Percentiles rank a stretch among this genome's conserved stretches.
phyloP scores from a whole-genome alignment of 53 echinoderm and acorn worm species.

The Henricia sp. region DNA sequence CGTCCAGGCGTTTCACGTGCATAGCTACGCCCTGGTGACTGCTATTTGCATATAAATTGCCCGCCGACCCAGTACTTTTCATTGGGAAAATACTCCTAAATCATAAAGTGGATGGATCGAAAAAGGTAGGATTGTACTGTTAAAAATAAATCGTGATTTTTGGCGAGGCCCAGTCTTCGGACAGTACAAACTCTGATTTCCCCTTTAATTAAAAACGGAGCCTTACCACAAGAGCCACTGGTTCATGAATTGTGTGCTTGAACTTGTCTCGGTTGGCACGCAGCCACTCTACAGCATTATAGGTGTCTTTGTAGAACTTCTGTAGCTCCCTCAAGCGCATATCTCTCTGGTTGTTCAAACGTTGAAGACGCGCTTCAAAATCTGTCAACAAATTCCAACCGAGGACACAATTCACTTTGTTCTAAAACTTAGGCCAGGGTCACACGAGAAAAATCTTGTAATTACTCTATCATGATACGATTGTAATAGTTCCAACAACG shows the following conservation, averaged over 20 bases:
- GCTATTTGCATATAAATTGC: no score
- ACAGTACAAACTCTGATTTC: neutral
- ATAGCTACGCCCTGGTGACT: no score
- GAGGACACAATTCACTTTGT: no score
- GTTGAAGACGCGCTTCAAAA: slow-evolving; percentile 68
- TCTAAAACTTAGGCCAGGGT: neutral
- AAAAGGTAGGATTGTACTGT: no score
- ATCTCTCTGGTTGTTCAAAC: slow-evolving; percentile 79
- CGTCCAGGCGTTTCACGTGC: no score
- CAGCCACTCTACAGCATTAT: slow-evolving; percentile 93
- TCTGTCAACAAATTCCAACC: no score
- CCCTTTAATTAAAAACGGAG: neutral
- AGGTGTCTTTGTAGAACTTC: slow-evolving; percentile 72
- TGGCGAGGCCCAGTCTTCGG: neutral
- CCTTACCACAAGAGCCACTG: slow-evolving; percentile 89
- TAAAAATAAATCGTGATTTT: no score
- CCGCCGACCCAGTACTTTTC: no score
- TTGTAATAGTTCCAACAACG: no score
- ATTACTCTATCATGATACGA: no score
- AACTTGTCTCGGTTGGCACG: slow-evolving; percentile 85
- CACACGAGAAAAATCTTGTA: neutral
- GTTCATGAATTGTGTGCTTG: slow-evolving; percentile 86
- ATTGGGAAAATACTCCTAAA: no score
- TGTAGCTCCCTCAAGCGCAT: slow-evolving; percentile 72
- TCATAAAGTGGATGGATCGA: no score